Conservation (phyloP, 2,888 invertebrate genomes). For the Acronicta psi region DNA sequence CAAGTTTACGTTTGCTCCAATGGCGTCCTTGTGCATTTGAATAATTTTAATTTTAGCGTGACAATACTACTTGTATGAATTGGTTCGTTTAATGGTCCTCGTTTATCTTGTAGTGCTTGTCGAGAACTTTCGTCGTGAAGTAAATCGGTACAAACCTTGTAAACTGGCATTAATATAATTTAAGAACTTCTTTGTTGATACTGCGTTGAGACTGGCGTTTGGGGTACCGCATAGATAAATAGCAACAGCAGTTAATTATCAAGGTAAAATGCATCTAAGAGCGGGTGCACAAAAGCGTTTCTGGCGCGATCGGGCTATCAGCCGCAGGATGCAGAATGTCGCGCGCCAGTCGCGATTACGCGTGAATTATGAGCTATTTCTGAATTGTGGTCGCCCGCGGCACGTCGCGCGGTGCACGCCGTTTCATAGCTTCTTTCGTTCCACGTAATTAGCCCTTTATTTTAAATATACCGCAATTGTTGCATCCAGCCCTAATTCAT, state of each 20-base stretch:
- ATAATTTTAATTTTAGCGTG: slow-evolving; percentile 48
- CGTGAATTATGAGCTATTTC: slow-evolving; percentile 80
- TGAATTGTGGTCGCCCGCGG: slow-evolving; percentile 74
- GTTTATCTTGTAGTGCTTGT: slow-evolving; percentile 39
- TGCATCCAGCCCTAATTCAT: slow-evolving; percentile 37
- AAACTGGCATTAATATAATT: slow-evolving; percentile 28
- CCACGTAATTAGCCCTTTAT: slow-evolving; percentile 59
- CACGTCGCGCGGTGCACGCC: slow-evolving; percentile 53
- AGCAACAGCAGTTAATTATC: slow-evolving; percentile 67
- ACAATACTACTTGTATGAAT: slow-evolving; percentile 41
- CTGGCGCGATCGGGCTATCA: slow-evolving; percentile 71
- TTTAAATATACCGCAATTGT: slow-evolving; percentile 50
- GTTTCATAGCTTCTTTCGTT: slow-evolving; percentile 56
- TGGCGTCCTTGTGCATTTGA: slow-evolving; percentile 43
- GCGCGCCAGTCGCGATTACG: slow-evolving; percentile 74
- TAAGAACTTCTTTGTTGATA: slow-evolving; percentile 21
- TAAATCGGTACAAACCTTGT: slow-evolving; percentile 31
- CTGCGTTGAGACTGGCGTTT: slow-evolving; percentile 15
- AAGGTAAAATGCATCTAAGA: slow-evolving; percentile 67
- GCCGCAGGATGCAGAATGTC: slow-evolving; percentile 78
- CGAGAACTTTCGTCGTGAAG: slow-evolving; percentile 24
- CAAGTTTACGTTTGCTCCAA: slow-evolving; percentile 44
- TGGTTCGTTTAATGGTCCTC: slow-evolving; percentile 31
- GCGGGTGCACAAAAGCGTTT: slow-evolving; percentile 68
- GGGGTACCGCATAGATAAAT: slow-evolving; percentile 37